Percentiles rank a stretch among this genome's conserved stretches.
Conservation (phyloP, 2,797 vertebrate genomes). For the Xenentodon cancila region DNA sequence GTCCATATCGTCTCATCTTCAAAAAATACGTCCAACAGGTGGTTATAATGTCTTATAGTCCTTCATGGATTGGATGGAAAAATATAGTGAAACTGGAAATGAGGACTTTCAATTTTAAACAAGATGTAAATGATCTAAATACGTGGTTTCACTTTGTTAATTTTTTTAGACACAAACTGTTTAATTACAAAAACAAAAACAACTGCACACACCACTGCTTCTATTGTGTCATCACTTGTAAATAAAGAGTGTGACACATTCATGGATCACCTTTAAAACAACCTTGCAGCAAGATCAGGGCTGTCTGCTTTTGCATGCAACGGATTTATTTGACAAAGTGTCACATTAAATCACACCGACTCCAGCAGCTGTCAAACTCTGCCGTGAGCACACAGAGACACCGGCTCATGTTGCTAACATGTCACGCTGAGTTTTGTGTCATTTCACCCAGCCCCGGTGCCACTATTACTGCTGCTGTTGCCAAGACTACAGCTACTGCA, state of each 20-base stretch:
- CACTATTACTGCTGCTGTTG: not conserved
- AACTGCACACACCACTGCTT: no score
- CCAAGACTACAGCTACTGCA: not conserved
- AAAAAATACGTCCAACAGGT: no score
- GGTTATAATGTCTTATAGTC: no score
- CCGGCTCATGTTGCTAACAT: slow-evolving; percentile 35
- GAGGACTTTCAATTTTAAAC: no score
- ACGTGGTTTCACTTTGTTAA: no score
- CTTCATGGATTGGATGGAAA: no score
- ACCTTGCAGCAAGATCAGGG: no score
- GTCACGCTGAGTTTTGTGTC: slow-evolving; percentile 10
- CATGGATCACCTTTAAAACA: not conserved
- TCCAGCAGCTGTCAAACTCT: slow-evolving; percentile 27
- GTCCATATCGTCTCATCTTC: no score
- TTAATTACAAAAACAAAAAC: no score
- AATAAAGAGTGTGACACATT: not conserved
- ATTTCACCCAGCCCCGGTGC: not conserved
- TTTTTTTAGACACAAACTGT: no score
- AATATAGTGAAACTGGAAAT: no score
- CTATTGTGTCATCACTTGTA: not conserved
- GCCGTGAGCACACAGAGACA: slow-evolving; percentile 31
- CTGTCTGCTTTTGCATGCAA: not conserved
- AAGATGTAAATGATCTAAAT: no score
- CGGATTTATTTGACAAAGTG: slow-evolving; percentile 30
- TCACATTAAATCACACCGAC: slow-evolving; percentile 42